These are phyloP conservation scores for Rousettus madagascariensis DNA, from an alignment of 2,797 vertebrate genomes.

Conservation along the genomic window DNA sequence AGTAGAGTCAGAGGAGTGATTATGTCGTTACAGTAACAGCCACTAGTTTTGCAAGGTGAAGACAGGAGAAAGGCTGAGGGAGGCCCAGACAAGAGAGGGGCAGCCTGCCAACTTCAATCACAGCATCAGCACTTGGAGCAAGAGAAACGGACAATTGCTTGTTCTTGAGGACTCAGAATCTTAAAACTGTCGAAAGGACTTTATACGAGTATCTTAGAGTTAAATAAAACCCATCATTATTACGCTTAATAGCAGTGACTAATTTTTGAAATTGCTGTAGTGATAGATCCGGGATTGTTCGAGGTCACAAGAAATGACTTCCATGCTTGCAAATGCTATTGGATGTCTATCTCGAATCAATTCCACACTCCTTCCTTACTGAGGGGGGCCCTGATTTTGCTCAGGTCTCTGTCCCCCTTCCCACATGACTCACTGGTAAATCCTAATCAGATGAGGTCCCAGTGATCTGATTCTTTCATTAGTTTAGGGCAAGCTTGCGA, in stretches of 20 bases:
- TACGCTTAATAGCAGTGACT: neutral
- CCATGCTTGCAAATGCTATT: neutral
- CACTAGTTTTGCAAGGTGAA: neutral
- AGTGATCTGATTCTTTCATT: neutral
- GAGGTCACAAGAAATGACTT: neutral
- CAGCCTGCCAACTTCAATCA: accelerated
- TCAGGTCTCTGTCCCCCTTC: neutral
- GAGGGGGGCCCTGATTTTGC: neutral
- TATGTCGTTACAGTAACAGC: neutral
- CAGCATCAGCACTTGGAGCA: too few species aligned
- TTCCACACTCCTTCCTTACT: neutral
- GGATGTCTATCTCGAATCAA: neutral
- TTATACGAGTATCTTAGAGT: neutral
- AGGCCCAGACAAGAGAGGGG: neutral
- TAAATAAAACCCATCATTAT: neutral
- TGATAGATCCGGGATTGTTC: neutral
- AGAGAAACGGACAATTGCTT: accelerated
- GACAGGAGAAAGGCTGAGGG: neutral
- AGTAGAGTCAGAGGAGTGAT: neutral
- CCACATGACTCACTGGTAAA: neutral
- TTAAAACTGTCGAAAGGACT: neutral
- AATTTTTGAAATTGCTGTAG: neutral
- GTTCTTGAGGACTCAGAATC: neutral
- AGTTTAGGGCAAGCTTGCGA: neutral
- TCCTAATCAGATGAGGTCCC: neutral